Base-by-base conservation (phyloP, 2,797 vertebrate genomes). In the Paedocypris micromegethes region DNA sequence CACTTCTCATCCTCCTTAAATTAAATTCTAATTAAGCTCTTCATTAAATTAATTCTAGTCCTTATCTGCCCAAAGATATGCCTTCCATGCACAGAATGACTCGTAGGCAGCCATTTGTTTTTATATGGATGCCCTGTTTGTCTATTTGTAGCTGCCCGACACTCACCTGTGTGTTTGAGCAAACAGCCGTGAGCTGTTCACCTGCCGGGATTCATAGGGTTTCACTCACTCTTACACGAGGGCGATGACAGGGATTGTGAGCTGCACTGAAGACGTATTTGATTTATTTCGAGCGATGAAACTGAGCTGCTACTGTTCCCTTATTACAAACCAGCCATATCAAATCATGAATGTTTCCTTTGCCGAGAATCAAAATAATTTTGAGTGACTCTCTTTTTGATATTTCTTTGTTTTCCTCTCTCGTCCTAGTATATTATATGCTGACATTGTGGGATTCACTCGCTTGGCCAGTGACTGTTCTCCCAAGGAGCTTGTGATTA, bases 401-500 rank as follows among this genome's bases (percentile, higher is more conserved):
- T 54, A 50, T 9, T 47, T 5, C 6, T 6, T 63, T 46, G 4
- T 6, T 45, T 66, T 61, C 51, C 23, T 23, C 23, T 23, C 23
- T 23, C 23, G 23, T 55, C 0, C 58, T 77, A 98, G 97, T 83
- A 98, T 99, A 82, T 90, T 98, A 6, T 99, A 99, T 23, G 96
- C 96, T 3, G 96, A 99, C 81, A 99, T 99, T 0, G 96, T 99
- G 64, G 96, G 96, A 74, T 99, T 99, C 81, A 99, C 96, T 1
- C 90, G 85, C 41, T 82, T 99, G 83, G 96, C 96, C 81, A 99
- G 95, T n/a, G 96, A 98, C 81, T 99, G 96, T 82, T 98, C 95
- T 64, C 96, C 96, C 38, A 98, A 98, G 75, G 95, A 99, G 68
- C 83, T 99, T 5, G 96, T 99, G 50, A 92, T 98, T 72, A 94